Conservation (phyloP, 2,113 vertebrate species). For the Sinosuthora webbiana region DNA sequence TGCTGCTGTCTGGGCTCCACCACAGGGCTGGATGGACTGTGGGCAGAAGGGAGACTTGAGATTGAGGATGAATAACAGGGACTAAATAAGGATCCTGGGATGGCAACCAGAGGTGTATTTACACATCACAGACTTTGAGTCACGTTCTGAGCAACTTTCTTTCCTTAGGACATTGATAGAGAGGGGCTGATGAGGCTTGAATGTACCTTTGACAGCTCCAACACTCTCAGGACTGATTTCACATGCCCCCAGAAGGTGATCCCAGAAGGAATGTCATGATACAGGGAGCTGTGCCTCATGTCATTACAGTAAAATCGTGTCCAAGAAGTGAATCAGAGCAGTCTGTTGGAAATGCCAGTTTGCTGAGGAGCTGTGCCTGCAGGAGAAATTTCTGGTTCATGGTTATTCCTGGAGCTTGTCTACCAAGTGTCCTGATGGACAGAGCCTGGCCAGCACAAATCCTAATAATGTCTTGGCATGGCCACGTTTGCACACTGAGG, state of each 20-base stretch:
- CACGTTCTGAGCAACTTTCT: neutral
- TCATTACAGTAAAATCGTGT: neutral
- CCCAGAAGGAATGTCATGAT: neutral
- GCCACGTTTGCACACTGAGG: neutral
- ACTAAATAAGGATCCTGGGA: neutral
- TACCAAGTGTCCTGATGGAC: neutral
- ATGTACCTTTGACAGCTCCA: neutral
- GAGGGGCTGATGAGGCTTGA: neutral
- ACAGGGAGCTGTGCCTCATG: neutral
- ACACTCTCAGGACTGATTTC: neutral
- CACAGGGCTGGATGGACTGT: neutral
- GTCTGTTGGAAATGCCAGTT: neutral
- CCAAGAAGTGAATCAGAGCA: neutral
- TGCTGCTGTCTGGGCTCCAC: neutral
- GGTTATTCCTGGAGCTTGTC: neutral
- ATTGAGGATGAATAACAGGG: neutral
- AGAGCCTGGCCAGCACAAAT: neutral
- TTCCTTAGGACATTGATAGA: neutral
- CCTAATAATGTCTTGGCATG: neutral
- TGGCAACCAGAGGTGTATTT: neutral
- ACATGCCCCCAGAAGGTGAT: neutral
- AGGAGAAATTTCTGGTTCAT: neutral
- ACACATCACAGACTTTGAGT: accelerated
- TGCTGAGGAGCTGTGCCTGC: neutral
- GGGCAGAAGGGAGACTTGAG: too few species aligned